Base-by-base conservation (phyloP, 2,888 invertebrate species). In the Watsonalla cultraria region DNA sequence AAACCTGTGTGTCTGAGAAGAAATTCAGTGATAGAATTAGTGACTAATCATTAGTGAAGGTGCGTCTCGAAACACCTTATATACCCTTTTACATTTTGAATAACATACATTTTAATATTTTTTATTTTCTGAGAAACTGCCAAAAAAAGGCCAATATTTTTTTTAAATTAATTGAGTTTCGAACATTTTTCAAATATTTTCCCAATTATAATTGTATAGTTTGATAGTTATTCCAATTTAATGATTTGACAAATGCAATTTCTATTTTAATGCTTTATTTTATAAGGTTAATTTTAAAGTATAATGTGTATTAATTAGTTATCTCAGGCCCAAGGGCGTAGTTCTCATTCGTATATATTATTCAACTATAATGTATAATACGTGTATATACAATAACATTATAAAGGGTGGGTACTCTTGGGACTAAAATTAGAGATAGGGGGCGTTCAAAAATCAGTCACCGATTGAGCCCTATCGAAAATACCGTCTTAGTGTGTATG, bases 381-480 rank as follows among this genome's bases (percentile, higher is more conserved):
- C 69, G 67, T 78, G 78, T 71, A 72, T 60, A 42, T 42, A 42
- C 42, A 42, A 11, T 42, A 42, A 8, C 8, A 67, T 64, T 68
- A 64, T 70, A 79, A 67, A 82, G 86, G 86, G 86, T 77, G 74
- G 68, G 68, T 59, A 64, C 86, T 77, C 86, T 57, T 65, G 86
- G 84, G 86, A 85, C 78, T 58, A 70, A 70, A 74, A 74, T 83
- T 79, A 72, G 78, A 82, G 81, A 82, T 77, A 59, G 76, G 68
- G 80, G 74, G 82, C 71, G 77, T 72, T 80, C 86, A 86, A 85
- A 85, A 86, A 85, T 86, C 84, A 78, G 69, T 52, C 60, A 59
- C 66, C 49, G 54, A 57, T 64, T 56, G 48, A 58, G 54, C 64
- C 65, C 62, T 61, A 64, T 59, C 53, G 59, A 58, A 58, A 14